Conservation (phyloP, 2,888 invertebrate genomes). For the Lacanobia oleracea region DNA sequence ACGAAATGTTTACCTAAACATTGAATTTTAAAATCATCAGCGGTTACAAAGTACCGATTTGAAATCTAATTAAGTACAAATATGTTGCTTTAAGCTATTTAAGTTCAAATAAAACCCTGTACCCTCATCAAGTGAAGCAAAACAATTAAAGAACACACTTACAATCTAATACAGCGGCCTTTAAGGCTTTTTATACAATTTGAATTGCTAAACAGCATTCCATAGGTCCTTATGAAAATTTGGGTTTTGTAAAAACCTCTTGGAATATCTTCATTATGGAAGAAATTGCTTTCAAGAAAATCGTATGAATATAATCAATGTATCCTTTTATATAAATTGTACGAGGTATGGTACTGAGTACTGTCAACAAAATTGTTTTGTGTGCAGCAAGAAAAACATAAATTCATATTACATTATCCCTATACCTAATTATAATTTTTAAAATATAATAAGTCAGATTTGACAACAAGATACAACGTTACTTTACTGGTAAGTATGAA, state of each 20-base stretch:
- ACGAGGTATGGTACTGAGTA: constrained; percentile 15
- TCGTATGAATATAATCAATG: constrained; percentile 46
- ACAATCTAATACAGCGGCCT: constrained; percentile 66
- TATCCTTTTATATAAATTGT: constrained; percentile 41
- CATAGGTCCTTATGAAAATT: constrained; percentile 65
- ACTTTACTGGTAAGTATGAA: too few relatives aligned
- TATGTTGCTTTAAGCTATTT: constrained; percentile 25
- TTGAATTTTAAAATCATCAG: background rate
- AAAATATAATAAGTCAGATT: too few relatives aligned
- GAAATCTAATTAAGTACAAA: constrained; percentile 34
- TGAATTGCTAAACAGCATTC: constrained; percentile 75
- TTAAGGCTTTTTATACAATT: constrained; percentile 69
- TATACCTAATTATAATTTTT: too few relatives aligned
- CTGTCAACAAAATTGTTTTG: constrained; percentile 15
- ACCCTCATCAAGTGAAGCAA: constrained; percentile 57
- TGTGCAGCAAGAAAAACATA: background rate
- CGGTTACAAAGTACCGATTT: background rate
- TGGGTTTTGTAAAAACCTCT: constrained; percentile 66
- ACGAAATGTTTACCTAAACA: too few relatives aligned
- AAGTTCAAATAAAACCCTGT: constrained; percentile 25
- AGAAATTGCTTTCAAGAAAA: constrained; percentile 69
- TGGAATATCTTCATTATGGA: constrained; percentile 71
- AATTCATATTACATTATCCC: too few relatives aligned
- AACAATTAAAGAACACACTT: constrained; percentile 68
- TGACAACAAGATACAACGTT: too few relatives aligned